Evolutionary conservation across 2,797 vertebrate genomes (phyloP), one percentile per base, ranked within the genome.

Genomic region (Australoheros facetus): DNA sequence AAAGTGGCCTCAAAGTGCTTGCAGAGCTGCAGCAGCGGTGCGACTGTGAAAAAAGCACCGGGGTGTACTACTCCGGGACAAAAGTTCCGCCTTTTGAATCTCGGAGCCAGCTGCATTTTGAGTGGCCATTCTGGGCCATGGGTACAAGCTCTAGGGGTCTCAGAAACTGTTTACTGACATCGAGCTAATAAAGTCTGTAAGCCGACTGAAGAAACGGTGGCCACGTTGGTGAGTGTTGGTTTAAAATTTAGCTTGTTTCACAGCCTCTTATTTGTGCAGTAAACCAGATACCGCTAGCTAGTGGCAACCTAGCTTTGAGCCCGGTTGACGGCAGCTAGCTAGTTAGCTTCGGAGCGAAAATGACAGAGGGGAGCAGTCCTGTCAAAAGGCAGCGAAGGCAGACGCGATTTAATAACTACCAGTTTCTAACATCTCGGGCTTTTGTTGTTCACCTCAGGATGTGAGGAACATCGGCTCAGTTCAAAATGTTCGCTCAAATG

Each of bases 101-200:
- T 56, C 70, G 55, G 42, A 83, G 81, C 75, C 85, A 92, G 89
- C 83, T 91, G 87, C 84, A 88, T 87, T 89, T 80, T 87, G 83
- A 69, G 64, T 89, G 91, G 91, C 91, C 92, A 69, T 83, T 83
- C 45, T 90, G 92, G 94, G 94, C 94, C 94, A 95, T 95, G 95
- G 94, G 94, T 88, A 84, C 92, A 93, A 89, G 86, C 89, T 89
- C 87, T 86, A 90, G 78, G 87, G 77, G 69, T 79, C 60, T 45
- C 75, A 87, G 79, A 79, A 90, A 87, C 87, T 80, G 75, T 90
- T 85, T 89, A 88, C 79, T 92, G 83, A 91, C 89, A 92, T 83
- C 79, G 45, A 91, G 88, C 80, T 91, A 91, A 84, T 79, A 84
- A 70, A 72, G 30, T 55, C 21, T 30, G 13, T 2, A 69, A 70